phyloP scores from a whole-genome alignment of 2,888 invertebrate genomes.

The Scaptomyza cyrtandrae region DNA sequence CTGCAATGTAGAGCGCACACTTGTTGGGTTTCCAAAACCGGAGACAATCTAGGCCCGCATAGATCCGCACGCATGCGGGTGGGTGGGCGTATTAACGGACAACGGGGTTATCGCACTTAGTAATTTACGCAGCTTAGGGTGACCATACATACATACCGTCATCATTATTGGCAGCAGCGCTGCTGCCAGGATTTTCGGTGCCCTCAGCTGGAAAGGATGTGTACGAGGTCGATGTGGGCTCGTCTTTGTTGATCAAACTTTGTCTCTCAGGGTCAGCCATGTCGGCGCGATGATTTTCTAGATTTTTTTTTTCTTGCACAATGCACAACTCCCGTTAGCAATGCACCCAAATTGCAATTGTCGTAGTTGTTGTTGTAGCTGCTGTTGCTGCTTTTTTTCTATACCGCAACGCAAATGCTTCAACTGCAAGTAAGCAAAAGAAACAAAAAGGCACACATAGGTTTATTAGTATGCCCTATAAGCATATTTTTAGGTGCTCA shows the following conservation, averaged over 20 bases:
- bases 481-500: constrained; percentile 32
- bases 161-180: constrained; percentile 54
- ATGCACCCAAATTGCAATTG: constrained; percentile 56
- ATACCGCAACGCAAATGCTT: constrained; percentile 66
- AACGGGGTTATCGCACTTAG: constrained; percentile 52
- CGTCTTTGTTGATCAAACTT: constrained; percentile 80
- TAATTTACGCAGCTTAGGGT: constrained; percentile 16
- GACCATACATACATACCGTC: constrained; percentile 62
- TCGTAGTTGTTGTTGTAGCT: constrained; percentile 37
- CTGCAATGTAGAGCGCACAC: constrained; percentile 68
- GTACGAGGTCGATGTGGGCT: constrained; percentile 68
- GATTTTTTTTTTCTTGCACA: constrained; percentile 26
- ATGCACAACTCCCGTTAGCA: constrained; percentile 50
- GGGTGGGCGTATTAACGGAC: constrained; percentile 1
- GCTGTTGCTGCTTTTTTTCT: constrained; percentile 35
- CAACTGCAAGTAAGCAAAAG: constrained; percentile 60
- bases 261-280: constrained; percentile 84
- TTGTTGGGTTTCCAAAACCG: constrained; percentile 75
- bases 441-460: constrained; percentile 23
- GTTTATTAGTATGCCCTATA: constrained; percentile 31
- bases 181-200: constrained; percentile 64
- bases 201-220: constrained; percentile 68
- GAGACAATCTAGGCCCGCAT: constrained; percentile 51
- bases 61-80: constrained; percentile 30
- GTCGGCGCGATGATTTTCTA: constrained; percentile 18